Evolutionary conservation across 2,888 invertebrate species (phyloP).

Genomic region (Chorisops tibialis): DNA sequence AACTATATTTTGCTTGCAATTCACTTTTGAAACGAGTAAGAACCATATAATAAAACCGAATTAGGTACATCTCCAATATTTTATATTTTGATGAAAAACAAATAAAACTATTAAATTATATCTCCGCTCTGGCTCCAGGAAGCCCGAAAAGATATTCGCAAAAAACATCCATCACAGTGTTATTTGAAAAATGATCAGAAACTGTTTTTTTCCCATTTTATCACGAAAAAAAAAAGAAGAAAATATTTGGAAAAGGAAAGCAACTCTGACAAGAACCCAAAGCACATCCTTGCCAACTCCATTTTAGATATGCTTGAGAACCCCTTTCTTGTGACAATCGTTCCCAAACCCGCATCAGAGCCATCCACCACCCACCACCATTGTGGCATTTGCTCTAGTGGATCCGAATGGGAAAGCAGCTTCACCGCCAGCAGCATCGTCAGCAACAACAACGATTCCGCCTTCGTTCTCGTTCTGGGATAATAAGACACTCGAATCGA

Average conservation of each 20-base stretch:
- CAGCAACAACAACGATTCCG: conserved; percentile 10
- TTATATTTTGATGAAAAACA: no score
- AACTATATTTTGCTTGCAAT: no score
- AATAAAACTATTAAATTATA: no score
- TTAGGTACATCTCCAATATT: no score
- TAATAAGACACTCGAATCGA: conserved; percentile 30
- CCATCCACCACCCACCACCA: conserved; percentile 13
- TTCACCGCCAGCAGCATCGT: conserved; percentile 5
- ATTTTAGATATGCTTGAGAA: conserved; percentile 8
- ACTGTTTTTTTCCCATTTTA: conserved; percentile 14
- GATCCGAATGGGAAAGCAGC: conserved; percentile 16
- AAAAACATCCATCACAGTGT: background rate
- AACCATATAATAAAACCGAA: no score
- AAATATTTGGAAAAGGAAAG: conserved; percentile 6
- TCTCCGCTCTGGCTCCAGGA: background rate
- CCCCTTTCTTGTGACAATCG: conserved; percentile 4
- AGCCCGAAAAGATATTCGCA: conserved; percentile 3
- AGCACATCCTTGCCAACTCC: conserved; percentile 14
- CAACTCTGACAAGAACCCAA: conserved; percentile 20
- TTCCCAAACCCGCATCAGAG: conserved; percentile 12
- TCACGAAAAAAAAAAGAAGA: background rate
- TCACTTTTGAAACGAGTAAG: no score
- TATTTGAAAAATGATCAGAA: conserved; percentile 21
- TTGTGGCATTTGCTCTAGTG: conserved; percentile 8
- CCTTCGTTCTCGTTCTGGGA: conserved; percentile 20